Evolutionary conservation across 2,888 invertebrate genomes (phyloP).

Genomic region (Dicyrtomina minuta): DNA sequence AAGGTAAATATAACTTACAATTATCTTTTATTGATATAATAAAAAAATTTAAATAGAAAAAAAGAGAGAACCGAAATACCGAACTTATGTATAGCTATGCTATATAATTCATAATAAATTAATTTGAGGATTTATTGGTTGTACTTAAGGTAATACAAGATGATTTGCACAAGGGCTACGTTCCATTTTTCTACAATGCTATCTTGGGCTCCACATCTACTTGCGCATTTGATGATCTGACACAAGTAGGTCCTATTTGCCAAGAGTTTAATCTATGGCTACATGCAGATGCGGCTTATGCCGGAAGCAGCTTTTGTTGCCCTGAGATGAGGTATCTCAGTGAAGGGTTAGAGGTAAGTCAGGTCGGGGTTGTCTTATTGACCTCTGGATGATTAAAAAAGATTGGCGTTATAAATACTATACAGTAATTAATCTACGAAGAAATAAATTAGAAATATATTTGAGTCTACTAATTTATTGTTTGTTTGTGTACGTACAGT

Average conservation of each 20-base stretch:
- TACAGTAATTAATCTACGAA: not conserved
- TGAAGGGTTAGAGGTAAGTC: constrained; percentile 36
- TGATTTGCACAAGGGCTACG: constrained; percentile 36
- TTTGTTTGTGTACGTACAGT: constrained; percentile 17
- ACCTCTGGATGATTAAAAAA: too few relatives aligned
- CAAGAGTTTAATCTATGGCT: constrained; percentile 42
- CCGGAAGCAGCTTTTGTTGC: constrained; percentile 42
- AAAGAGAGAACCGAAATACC: too few relatives aligned
- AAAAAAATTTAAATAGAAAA: too few relatives aligned
- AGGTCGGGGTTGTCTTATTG: too few relatives aligned
- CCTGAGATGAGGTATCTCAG: constrained; percentile 41
- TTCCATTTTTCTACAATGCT: constrained; percentile 43
- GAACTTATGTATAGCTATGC: too few relatives aligned
- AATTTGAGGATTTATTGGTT: too few relatives aligned
- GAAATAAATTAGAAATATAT: too few relatives aligned
- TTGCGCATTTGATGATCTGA: constrained; percentile 43
- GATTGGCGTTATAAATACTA: not conserved
- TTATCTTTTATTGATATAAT: too few relatives aligned
- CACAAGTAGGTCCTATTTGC: constrained; percentile 45
- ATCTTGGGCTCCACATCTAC: constrained; percentile 46
- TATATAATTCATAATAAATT: too few relatives aligned
- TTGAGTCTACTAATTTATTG: too few relatives aligned
- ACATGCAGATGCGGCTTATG: constrained; percentile 45
- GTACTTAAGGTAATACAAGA: constrained; percentile 42
- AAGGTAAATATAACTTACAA: too few relatives aligned